Conservation (phyloP, 1,140 invertebrate species). For the Fopius arisanus region DNA sequence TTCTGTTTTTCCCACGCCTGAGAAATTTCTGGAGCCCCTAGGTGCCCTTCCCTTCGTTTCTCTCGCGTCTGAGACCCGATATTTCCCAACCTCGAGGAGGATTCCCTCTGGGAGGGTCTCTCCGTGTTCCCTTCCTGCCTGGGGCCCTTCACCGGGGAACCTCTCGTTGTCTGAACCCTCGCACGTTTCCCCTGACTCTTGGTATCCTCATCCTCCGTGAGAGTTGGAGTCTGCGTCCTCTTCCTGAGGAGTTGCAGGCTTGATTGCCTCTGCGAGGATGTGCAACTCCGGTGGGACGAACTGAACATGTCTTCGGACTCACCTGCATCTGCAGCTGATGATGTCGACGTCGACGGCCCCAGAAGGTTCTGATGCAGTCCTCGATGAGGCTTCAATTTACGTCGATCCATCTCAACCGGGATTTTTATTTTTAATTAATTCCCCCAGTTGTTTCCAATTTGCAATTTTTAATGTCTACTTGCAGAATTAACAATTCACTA, state of each 20-base stretch:
- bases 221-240: neutral
- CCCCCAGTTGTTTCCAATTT: no score
- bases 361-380: neutral
- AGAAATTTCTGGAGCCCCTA: no score
- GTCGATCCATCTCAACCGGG: neutral
- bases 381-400: neutral
- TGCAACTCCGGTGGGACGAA: neutral
- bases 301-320: slow-evolving; percentile 1
- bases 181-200: neutral
- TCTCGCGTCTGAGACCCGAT: no score
- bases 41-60: no score
- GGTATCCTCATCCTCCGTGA: neutral
- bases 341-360: neutral
- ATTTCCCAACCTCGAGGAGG: no score
- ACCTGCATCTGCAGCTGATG: neutral
- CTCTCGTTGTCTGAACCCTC: neutral
- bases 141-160: neutral
- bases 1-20: no score
- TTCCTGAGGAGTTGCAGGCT: neutral
- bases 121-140: neutral
- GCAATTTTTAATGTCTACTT: no score
- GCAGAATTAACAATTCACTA: no score
- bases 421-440: no score
- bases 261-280: neutral
- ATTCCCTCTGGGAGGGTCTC: no score